Percentiles rank a stretch among this genome's conserved stretches.
These are phyloP conservation scores for Lithophane semibrunnea DNA, from an alignment of 2,888 invertebrate genomes.

Conservation along the genomic window DNA sequence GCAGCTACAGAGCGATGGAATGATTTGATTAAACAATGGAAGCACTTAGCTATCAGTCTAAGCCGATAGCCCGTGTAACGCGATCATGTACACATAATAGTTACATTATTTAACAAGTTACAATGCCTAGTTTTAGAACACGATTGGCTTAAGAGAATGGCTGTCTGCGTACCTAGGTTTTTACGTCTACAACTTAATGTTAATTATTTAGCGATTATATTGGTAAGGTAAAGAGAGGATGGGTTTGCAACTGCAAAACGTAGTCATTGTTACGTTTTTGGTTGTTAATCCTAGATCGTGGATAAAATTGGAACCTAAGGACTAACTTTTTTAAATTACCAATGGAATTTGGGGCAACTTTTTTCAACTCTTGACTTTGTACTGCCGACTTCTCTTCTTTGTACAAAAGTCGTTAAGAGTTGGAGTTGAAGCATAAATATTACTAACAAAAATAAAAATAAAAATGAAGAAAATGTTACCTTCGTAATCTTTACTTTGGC, in stretches of 20 bases:
- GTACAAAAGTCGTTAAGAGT: background rate
- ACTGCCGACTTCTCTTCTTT: too few relatives aligned
- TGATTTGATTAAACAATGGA: slow-evolving; percentile 71
- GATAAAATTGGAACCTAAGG: background rate
- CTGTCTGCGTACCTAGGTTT: background rate
- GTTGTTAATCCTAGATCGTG: background rate
- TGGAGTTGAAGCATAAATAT: background rate
- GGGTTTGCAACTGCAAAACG: background rate
- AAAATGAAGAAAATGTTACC: slow-evolving; percentile 85
- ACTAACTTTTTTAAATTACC: background rate
- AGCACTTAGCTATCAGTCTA: slow-evolving; percentile 49
- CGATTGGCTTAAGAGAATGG: slow-evolving; percentile 20
- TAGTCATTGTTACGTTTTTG: background rate
- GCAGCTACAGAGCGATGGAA: slow-evolving; percentile 58
- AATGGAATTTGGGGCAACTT: background rate
- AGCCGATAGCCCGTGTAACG: slow-evolving; percentile 59
- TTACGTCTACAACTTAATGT: background rate
- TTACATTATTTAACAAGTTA: slow-evolving; percentile 31
- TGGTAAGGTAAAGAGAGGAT: background rate
- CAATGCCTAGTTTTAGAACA: background rate
- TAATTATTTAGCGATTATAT: background rate
- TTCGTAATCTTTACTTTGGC: slow-evolving; percentile 96
- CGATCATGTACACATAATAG: slow-evolving; percentile 56
- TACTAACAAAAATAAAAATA: background rate
- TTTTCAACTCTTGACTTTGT: too few relatives aligned